A percentile compares a stretch with the other conserved stretches of the same genome.
Conservation (phyloP, 1,140 invertebrate genomes). For the Anastrepha obliqua region DNA sequence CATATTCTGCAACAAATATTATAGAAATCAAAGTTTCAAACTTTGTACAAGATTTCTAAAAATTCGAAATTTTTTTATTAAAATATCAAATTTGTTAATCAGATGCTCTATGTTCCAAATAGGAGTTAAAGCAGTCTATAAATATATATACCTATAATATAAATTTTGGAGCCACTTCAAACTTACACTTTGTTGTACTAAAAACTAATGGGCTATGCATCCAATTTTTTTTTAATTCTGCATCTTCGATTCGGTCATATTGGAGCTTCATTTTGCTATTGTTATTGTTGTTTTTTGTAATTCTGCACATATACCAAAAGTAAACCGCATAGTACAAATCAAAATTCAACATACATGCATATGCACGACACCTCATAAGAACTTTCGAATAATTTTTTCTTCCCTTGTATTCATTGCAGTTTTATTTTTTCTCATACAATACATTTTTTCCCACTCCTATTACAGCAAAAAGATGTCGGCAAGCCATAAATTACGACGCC, state of each 20-base stretch:
- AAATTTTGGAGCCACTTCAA: no score
- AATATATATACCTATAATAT: no score
- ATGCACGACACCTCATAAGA: background rate
- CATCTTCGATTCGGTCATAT: background rate
- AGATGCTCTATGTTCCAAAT: no score
- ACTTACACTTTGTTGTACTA: no score
- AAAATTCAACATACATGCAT: background rate
- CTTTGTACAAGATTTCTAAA: no score
- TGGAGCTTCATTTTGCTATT: background rate
- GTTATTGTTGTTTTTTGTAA: conserved; percentile 33
- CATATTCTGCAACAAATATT: no score
- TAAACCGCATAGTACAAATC: background rate
- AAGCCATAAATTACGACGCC: background rate
- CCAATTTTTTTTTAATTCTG: no score
- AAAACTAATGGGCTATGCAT: no score
- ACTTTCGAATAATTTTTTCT: background rate
- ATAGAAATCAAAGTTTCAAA: no score
- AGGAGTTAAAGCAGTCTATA: no score
- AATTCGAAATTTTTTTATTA: no score
- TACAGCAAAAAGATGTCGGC: conserved; percentile 6
- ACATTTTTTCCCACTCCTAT: background rate
- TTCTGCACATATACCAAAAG: conserved; percentile 6
- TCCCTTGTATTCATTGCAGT: background rate
- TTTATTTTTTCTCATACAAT: background rate
- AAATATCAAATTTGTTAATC: no score